Base-by-base conservation (phyloP, 2,888 invertebrate species). In the Ditylenchus weischeri region DNA sequence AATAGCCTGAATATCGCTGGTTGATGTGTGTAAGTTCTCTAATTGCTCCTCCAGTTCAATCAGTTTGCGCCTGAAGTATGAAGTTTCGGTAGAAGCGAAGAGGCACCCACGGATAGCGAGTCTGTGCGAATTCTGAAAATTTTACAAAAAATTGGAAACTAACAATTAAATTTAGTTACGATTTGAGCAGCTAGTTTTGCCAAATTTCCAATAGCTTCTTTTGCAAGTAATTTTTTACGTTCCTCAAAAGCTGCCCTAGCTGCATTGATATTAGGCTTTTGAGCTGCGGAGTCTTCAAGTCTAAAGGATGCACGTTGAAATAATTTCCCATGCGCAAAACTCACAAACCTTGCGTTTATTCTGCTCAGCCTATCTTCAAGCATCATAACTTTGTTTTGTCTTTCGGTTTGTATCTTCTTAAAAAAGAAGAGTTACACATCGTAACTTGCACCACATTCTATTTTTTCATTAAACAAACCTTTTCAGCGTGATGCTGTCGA, bases 291-390 rank as follows among this genome's bases (percentile, higher is more conserved):
- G 19, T 59, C 59, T 59, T 59, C 29, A 1, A 23, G 35, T 7
- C 59, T 59, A 57, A 57, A 57, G 6, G 2, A 50, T 6, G 3
- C 2, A 50, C 21, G 50, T 6, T 50, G 5, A 69, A 0, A n/a
- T 57, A 0, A 29, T 15, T 15, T 62, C 67, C 68, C 75, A n/a
- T n/a, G n/a, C n/a, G n/a, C n/a, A 69, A n/a, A 70, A 66, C 11
- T 59, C 15, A 38, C 21, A 43, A 21, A 65, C 62, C 3, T 49
- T 13, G 0, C 66, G 66, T 0, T 62, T 57, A 13, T 58, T 66
- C 47, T 57, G 64, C 35, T 60, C 19, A 69, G 4, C 11, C 29
- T 29, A 23, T 62, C 10, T 51, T 66, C 68, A 13, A 8, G 75
- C 70, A 4, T 48, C 61, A 0, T 23, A 18, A 19, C 62, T 64